A percentile compares a stretch with the other conserved stretches of the same genome.
phyloP scores from a whole-genome alignment of 2,888 invertebrate genomes.

The Stenurella melanura region DNA sequence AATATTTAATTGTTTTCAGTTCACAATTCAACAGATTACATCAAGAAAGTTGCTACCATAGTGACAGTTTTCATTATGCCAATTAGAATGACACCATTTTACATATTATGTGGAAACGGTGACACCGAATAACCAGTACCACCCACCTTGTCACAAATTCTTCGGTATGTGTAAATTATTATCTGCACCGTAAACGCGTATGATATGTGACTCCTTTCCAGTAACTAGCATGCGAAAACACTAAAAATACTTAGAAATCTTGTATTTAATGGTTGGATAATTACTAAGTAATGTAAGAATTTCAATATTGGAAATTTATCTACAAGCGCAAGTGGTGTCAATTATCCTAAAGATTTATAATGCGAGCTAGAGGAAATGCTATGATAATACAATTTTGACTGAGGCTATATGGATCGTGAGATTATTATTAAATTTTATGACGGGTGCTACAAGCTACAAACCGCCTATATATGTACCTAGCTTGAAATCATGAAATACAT shows the following conservation, averaged over 20 bases:
- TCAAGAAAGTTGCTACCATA: not conserved
- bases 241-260: constrained; percentile 23
- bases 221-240: constrained; percentile 24
- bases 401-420: not conserved
- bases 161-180: constrained; percentile 4
- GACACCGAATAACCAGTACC: not conserved
- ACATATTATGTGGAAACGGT: not conserved
- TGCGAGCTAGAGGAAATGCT: not conserved
- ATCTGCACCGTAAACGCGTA: constrained; percentile 18
- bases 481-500: no score
- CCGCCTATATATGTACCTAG: no score
- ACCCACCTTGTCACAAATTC: constrained; percentile 31
- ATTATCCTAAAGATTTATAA: constrained; percentile 28
- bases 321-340: constrained; percentile 14
- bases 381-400: not conserved
- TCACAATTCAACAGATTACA: not conserved
- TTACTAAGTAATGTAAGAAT: constrained; percentile 27
- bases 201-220: constrained; percentile 13
- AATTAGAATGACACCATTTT: not conserved
- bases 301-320: constrained; percentile 29
- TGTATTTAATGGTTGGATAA: constrained; percentile 11
- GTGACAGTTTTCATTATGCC: not conserved
- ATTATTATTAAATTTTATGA: no score
- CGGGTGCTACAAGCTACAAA: no score
- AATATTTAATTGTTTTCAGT: no score